phyloP scores from a whole-genome alignment of 2,113 vertebrate genomes.

The Dermatemys mawii region DNA sequence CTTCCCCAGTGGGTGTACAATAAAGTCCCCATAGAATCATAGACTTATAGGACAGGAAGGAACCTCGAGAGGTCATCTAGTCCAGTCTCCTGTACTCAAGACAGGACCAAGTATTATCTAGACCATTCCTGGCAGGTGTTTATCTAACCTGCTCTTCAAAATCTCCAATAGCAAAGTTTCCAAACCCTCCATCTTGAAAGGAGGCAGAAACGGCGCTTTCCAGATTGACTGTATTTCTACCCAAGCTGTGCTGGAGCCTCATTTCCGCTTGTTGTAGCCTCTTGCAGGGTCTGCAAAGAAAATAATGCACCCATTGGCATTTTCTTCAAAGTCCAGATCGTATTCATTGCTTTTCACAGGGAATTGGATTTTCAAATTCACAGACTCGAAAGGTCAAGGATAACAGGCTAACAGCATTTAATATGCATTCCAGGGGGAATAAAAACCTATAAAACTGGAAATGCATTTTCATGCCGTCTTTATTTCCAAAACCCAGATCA shows the following conservation, averaged over 20 bases:
- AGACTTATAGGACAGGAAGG: too few relatives aligned
- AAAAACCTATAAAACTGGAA: conserved; percentile 47
- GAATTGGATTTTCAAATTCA: conserved; percentile 75
- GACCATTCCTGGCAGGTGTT: too few relatives aligned
- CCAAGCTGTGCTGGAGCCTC: not conserved
- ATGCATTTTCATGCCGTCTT: conserved; percentile 25
- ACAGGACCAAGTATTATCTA: too few relatives aligned
- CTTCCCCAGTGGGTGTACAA: not conserved
- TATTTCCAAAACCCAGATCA: conserved; percentile 59
- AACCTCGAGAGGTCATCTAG: too few relatives aligned
- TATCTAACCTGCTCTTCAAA: too few relatives aligned
- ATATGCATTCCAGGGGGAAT: conserved; percentile 62
- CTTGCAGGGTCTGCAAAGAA: not conserved
- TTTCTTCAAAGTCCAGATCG: conserved; percentile 58
- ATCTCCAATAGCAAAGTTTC: not conserved
- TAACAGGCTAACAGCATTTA: conserved; percentile 75
- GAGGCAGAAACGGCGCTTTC: not conserved
- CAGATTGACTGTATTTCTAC: not conserved
- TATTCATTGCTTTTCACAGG: conserved; percentile 56
- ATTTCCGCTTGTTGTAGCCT: not conserved
- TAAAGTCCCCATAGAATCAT: not conserved
- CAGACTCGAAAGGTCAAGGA: conserved; percentile 65
- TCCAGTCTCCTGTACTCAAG: too few relatives aligned
- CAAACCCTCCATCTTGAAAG: not conserved
- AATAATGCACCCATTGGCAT: conserved; percentile 46